Conservation (phyloP, 2,113 vertebrate species). For the Podarcis muralis region DNA sequence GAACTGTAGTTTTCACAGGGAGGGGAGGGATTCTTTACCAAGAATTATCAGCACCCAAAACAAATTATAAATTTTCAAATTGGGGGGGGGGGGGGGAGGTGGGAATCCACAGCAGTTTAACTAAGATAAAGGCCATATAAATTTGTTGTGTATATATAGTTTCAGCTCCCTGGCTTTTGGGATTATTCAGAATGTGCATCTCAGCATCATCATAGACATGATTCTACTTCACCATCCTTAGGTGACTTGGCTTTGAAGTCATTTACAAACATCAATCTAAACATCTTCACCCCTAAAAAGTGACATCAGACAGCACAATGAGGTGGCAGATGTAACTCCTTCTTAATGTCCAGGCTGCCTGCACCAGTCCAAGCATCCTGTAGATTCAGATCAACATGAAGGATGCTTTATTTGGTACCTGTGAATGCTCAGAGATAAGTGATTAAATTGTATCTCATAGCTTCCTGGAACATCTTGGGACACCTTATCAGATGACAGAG, state of each 20-base stretch:
- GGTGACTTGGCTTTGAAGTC: background rate
- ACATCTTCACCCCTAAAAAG: background rate
- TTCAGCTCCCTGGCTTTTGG: background rate
- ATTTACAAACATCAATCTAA: background rate
- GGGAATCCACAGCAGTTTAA: background rate
- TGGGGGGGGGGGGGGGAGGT: too few relatives aligned
- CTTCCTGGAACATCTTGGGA: background rate
- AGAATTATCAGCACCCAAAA: background rate
- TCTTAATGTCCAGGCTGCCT: background rate
- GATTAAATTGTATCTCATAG: background rate
- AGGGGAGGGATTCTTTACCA: background rate
- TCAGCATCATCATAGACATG: background rate
- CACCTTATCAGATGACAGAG: background rate
- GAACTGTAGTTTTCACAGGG: background rate
- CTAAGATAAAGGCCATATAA: background rate
- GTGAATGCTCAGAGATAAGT: background rate
- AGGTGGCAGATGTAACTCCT: background rate
- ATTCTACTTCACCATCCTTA: background rate
- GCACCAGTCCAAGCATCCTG: background rate
- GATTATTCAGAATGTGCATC: background rate
- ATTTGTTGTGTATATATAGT: too few relatives aligned
- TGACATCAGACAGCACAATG: background rate
- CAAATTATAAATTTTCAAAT: background rate
- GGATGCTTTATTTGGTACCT: background rate
- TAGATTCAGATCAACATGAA: background rate